Percentiles rank a stretch among this genome's conserved stretches.
Conservation (phyloP, 2,888 invertebrate species). For the Ferrisia virgata region DNA sequence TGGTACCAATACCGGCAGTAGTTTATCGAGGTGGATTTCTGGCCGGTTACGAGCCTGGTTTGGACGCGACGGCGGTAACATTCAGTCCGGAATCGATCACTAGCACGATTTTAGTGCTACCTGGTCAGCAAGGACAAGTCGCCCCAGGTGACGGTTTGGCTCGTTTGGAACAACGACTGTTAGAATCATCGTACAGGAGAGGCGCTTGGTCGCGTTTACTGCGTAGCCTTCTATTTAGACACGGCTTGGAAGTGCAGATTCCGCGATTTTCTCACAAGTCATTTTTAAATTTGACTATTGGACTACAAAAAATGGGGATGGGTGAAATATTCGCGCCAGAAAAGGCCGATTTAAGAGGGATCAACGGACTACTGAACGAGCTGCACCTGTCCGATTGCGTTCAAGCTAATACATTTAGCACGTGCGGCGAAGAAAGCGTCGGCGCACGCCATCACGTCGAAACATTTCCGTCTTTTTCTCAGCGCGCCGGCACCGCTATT, state of each 20-base stretch:
- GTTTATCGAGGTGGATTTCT: conserved; percentile 73
- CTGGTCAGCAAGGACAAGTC: conserved; percentile 78
- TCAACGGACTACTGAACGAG: conserved; percentile 76
- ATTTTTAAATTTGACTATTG: conserved; percentile 73
- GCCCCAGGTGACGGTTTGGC: conserved; percentile 68
- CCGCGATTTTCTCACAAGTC: conserved; percentile 75
- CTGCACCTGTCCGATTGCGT: conserved; percentile 79
- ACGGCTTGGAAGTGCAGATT: conserved; percentile 76
- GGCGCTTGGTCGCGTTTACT: conserved; percentile 72
- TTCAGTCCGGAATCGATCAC: conserved; percentile 69
- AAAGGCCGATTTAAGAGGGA: conserved; percentile 69
- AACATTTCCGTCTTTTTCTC: conserved; percentile 71
- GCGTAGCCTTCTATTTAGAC: conserved; percentile 69
- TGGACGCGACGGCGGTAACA: conserved; percentile 80
- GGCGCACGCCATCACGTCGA: conserved; percentile 76
- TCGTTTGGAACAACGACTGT: conserved; percentile 67
- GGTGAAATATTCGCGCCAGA: conserved; percentile 72
- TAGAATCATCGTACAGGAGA: conserved; percentile 65
- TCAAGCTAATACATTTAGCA: conserved; percentile 78
- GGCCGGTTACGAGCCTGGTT: conserved; percentile 78
- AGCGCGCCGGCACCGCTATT: conserved; percentile 51
- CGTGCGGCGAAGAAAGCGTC: conserved; percentile 70
- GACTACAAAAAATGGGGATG: conserved; percentile 76
- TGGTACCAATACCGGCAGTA: conserved; percentile 80
- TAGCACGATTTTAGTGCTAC: conserved; percentile 77